Evolutionary conservation across 1,140 invertebrate genomes (phyloP), one percentile per base, ranked within the genome.

Genomic region (Apis laboriosa): DNA sequence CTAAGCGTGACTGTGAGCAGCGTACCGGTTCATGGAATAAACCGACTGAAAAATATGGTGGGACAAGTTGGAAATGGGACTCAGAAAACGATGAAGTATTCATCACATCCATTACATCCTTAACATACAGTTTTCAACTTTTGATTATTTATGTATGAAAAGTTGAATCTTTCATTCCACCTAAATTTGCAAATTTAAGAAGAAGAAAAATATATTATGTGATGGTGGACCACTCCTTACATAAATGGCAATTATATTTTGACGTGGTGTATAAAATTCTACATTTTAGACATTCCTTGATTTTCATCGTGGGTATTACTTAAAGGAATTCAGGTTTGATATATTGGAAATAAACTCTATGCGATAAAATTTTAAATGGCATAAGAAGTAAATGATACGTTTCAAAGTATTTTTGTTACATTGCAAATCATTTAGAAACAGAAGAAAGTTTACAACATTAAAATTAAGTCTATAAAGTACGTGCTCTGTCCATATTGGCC

Each of bases 11-110:
- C 86, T 80, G 86, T 86, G 90, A 90, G 84, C 86, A 90, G 81
- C 77, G 83, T 90, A 87, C 67, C 88, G 86, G 75, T 85, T 89
- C 88, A 84, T 86, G 90, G 91, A 84, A 90, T 86, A 83, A 84
- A 87, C 85, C 84, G 83, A 85, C 77, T 82, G 81, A 88, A 74
- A 89, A 86, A 77, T 55, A 70, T 74, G 78, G 77, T 64, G 78
- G 78, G 85, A 64, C 82, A 68, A 81, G 79, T 90, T 81, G 87
- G 67, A 84, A 86, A 80, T 72, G 88, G 84, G 70, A 79, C 84
- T 79, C 76, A 64, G 72, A 84, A 63, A 60, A 61, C 77, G 71
- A 79, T 75, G 76, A 89, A 89, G 83, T 86, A 90, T 79, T 84
- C 86, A 70, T 74, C 80, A 73, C 89, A 77, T 75, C 77, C 78